A percentile compares a stretch with the other conserved stretches of the same genome.
Evolutionary conservation across 2,113 vertebrate genomes (phyloP).

Genomic region (western clawed frog (Xenopus tropicalis)): UCB_Xtro_10.0 CM004448.2:100017001-100017500

Average conservation of each 20-base stretch:
- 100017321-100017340: too few relatives aligned
- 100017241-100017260: background rate
- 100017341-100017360: too few relatives aligned
- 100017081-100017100: constrained; percentile 95
- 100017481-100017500: too few relatives aligned
- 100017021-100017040: constrained; percentile 98
- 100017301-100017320: too few relatives aligned
- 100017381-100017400: too few relatives aligned
- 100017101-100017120: constrained; percentile 94
- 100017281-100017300: too few relatives aligned
- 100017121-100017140: constrained; percentile 98
- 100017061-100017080: constrained; percentile 91
- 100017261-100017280: too few relatives aligned
- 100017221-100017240: constrained; percentile 60
- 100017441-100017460: too few relatives aligned
- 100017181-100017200: constrained; percentile 69
- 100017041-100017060: constrained; percentile 96
- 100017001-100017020: constrained; percentile 98
- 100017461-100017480: too few relatives aligned
- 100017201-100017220: constrained; percentile 65
- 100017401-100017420: too few relatives aligned
- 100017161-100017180: constrained; percentile 80
- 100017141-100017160: constrained; percentile 94
- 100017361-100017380: too few relatives aligned
- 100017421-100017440: too few relatives aligned